phyloP scores from a whole-genome alignment of 2,888 invertebrate species.

The Eupeodes luniger region DNA sequence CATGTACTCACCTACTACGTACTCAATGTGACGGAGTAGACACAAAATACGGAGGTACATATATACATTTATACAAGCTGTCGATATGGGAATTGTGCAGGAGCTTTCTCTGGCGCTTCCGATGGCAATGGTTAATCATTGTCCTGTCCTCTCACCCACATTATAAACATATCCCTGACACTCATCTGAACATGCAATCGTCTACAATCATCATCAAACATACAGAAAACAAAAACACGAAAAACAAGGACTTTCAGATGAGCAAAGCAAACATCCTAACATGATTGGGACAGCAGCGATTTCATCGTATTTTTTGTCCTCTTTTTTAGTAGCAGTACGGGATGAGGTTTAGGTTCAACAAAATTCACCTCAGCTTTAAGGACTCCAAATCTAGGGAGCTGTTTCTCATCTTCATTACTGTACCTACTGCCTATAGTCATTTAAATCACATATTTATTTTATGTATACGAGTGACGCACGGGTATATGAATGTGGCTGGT shows the following conservation, averaged over 20 bases:
- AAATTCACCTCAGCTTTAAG: neutral
- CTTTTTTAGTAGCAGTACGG: neutral
- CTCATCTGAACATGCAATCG: neutral
- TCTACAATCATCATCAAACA: conserved; percentile 31
- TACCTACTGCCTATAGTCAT: conserved; percentile 12
- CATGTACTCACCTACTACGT: neutral
- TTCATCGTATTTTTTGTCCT: neutral
- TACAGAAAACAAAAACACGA: neutral
- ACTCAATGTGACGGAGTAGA: neutral
- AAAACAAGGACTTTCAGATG: conserved; percentile 9
- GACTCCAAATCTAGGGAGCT: neutral
- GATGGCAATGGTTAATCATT: conserved; percentile 41
- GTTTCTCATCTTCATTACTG: conserved; percentile 26
- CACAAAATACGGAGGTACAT: neutral
- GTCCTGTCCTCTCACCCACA: neutral
- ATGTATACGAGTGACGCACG: neutral
- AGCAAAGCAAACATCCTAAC: conserved; percentile 56
- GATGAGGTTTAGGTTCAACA: neutral
- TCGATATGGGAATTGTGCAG: conserved; percentile 31
- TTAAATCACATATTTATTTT: conserved; percentile 36
- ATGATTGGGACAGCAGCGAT: conserved; percentile 42
- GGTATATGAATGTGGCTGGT: conserved; percentile 20
- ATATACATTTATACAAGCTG: neutral
- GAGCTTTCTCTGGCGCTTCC: conserved; percentile 15
- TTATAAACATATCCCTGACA: neutral